Evolutionary conservation across 1,140 invertebrate species (phyloP), one percentile per base, ranked within the genome.

Genomic region (Portunus trituberculatus): DNA sequence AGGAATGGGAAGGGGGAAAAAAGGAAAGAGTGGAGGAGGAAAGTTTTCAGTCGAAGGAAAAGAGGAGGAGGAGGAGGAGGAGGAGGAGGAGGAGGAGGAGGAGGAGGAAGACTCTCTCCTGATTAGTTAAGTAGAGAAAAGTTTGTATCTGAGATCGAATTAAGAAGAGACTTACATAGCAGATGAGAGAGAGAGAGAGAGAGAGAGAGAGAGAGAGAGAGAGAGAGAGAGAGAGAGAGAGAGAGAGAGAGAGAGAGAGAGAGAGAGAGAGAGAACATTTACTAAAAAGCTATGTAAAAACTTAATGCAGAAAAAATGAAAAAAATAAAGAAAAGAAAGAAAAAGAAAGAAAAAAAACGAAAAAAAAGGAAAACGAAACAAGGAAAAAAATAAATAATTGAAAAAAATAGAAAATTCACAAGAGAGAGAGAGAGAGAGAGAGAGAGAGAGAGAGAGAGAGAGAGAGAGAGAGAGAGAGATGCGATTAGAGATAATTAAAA

Each of bases 401-500:
- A 39, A 39, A 4, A 25, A n/a, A n/a, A 6, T 7, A 16, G 32
- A 45, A 25, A 89, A 10, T 8, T 16, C 2, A 39, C 14, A 89
- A 45, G 1, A 45, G 25, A 45, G 16, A 20, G 32, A 46, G 32
- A 46, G 29, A 89, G 32, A 32, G 87, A 46, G 87, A 89, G 45
- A 46, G 87, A 46, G 87, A 89, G 87, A 89, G 87, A 46, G 45
- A 45, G 87, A 46, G 31, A 89, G 87, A 89, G 87, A 89, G 45
- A 89, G 87, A 46, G 87, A 46, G 87, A 89, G 87, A 32, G 86
- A 87, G 86, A 32, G 87, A 89, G 87, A 46, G 4, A 32, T 20
- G 8, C 12, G 32, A 45, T 10, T n/a, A 46, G 87, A 29, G 31
- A 84, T 32, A 28, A 84, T 32, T 84, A 32, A 28, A 84, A 84